Evolutionary conservation across 2,113 vertebrate genomes (phyloP).

Genomic region (Tragelaphus buxtoni): DNA sequence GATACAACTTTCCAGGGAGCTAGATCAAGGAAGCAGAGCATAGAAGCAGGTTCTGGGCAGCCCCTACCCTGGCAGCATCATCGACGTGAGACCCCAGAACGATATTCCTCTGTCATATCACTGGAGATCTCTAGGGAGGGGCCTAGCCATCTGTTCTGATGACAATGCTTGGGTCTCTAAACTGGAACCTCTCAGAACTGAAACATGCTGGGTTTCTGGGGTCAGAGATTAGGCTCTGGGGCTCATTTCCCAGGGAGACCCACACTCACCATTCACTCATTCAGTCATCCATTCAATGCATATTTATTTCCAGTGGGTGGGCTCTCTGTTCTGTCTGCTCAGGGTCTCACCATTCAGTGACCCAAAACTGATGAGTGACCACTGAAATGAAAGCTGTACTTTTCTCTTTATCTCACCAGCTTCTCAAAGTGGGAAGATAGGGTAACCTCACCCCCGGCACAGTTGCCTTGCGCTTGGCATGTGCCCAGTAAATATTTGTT

Average conservation of each 20-base stretch:
- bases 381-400: not conserved
- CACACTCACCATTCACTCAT: not conserved
- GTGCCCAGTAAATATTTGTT: not conserved
- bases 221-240: not conserved
- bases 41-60: not conserved
- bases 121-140: not conserved
- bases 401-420: not conserved
- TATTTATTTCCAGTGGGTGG: not conserved
- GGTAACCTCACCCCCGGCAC: not conserved
- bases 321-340: accelerated
- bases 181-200: not conserved
- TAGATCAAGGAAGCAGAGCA: not conserved
- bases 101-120: not conserved
- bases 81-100: accelerated
- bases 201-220: not conserved
- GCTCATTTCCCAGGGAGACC: not conserved
- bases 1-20: not conserved
- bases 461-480: not conserved
- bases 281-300: not conserved
- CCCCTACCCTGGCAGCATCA: not conserved
- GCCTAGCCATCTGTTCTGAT: not conserved
- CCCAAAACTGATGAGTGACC: not conserved
- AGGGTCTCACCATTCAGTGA: not conserved
- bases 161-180: not conserved
- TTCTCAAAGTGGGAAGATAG: not conserved